Evolutionary conservation across 2,797 vertebrate species (phyloP).

Genomic region (Propithecus perrieri): DNA sequence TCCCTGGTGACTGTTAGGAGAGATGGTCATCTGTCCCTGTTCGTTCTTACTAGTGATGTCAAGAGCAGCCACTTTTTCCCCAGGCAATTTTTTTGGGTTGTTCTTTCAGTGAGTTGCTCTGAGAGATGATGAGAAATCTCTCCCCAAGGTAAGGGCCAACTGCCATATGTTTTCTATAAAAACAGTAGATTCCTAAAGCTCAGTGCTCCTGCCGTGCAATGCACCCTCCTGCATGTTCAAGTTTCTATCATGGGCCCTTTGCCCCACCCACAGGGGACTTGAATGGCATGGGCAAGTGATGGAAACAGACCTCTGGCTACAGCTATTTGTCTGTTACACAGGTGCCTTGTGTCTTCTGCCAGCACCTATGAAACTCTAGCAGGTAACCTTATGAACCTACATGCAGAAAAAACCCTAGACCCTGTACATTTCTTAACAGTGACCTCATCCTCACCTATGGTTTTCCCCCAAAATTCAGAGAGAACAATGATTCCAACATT

Average conservation of each 20-base stretch:
- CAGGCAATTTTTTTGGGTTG: background rate
- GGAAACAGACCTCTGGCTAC: background rate
- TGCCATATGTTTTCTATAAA: background rate
- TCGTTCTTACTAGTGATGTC: too few relatives aligned
- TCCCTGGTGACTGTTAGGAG: background rate
- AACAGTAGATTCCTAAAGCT: background rate
- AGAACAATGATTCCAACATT: background rate
- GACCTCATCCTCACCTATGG: background rate
- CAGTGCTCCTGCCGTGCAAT: accelerated
- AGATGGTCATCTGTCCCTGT: accelerated
- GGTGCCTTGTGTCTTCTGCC: background rate
- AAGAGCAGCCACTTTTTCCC: background rate
- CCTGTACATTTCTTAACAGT: background rate
- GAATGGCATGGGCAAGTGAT: accelerated
- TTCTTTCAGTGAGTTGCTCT: background rate
- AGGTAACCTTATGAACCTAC: background rate
- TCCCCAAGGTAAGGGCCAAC: accelerated
- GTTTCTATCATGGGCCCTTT: accelerated
- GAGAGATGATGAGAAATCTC: background rate
- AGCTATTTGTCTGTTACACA: background rate
- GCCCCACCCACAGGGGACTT: background rate
- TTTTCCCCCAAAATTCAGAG: background rate
- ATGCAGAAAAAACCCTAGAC: background rate
- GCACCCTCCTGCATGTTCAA: background rate
- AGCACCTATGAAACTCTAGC: background rate